A percentile compares a stretch with the other conserved stretches of the same genome.
phyloP scores from a whole-genome alignment of 2,888 invertebrate genomes.

The Melipona beecheii region DNA sequence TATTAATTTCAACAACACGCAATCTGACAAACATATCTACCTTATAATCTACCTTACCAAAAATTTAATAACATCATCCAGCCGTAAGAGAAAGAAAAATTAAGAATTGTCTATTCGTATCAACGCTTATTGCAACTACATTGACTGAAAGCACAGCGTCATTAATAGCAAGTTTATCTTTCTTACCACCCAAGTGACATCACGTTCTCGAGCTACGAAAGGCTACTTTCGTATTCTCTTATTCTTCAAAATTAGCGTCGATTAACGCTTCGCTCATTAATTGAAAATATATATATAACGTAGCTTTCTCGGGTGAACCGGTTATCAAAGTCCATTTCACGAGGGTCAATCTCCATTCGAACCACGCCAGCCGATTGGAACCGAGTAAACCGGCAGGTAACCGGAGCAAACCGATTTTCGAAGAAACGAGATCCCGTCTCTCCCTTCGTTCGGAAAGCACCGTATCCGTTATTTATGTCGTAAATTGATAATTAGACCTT shows the following conservation, averaged over 20 bases:
- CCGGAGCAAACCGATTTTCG: conserved; percentile 21
- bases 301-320: background rate
- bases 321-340: background rate
- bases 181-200: no score
- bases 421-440: conserved; percentile 2
- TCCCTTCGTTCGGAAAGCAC: conserved; percentile 38
- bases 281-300: background rate
- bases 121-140: no score
- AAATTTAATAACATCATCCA: background rate
- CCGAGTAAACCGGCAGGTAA: conserved; percentile 18
- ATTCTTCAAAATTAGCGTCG: background rate
- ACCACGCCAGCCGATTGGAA: background rate
- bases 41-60: no score
- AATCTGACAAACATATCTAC: no score
- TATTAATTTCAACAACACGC: no score
- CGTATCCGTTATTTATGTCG: conserved; percentile 64
- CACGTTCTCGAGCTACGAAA: no score
- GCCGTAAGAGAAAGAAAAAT: no score
- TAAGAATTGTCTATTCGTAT: no score
- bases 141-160: no score
- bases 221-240: background rate
- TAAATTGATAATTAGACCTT: conserved; percentile 69
- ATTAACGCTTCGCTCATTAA: background rate
- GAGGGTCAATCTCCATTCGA: conserved; percentile 32
- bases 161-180: no score